These are phyloP conservation scores for Pyxicephalus adspersus DNA, from an alignment of 2,113 vertebrate species.

Conservation along the genomic window DNA sequence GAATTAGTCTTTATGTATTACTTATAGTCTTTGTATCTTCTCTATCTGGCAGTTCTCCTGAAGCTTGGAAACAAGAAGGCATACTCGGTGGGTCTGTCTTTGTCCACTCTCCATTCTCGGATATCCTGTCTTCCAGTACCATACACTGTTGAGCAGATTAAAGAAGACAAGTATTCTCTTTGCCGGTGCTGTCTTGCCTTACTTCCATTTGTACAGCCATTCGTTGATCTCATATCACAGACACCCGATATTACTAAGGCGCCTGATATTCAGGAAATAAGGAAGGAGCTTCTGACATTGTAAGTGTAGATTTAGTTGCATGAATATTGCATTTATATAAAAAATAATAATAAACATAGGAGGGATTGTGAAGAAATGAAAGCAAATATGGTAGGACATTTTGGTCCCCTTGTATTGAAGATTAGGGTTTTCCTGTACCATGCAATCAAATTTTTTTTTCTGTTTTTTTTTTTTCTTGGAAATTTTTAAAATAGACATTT, in stretches of 20 bases:
- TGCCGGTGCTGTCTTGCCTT: constrained; percentile 82
- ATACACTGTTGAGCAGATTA: constrained; percentile 81
- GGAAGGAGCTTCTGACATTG: constrained; percentile 87
- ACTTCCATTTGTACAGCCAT: constrained; percentile 78
- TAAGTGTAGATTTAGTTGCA: constrained; percentile 66
- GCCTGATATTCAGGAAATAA: constrained; percentile 71
- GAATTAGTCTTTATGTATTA: too few relatives aligned
- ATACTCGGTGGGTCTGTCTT: constrained; percentile 76
- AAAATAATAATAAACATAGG: too few relatives aligned
- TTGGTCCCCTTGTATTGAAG: too few relatives aligned
- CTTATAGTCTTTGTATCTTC: background rate
- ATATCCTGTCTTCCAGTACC: constrained; percentile 87
- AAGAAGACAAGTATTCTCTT: constrained; percentile 79
- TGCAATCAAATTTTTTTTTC: too few relatives aligned
- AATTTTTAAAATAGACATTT: too few relatives aligned
- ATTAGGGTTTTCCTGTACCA: too few relatives aligned
- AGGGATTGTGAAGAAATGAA: too few relatives aligned
- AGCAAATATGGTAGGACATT: too few relatives aligned
- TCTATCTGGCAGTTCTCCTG: constrained; percentile 76
- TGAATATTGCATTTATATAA: too few relatives aligned
- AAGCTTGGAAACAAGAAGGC: constrained; percentile 78
- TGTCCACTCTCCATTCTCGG: constrained; percentile 84
- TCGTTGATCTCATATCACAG: constrained; percentile 77
- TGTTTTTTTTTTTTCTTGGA: too few relatives aligned
- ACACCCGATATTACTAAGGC: constrained; percentile 64